Percentiles rank a stretch among this genome's conserved stretches.
These are phyloP conservation scores for Hofmannophila pseudospretella DNA, from an alignment of 2,888 invertebrate genomes.

Conservation along the genomic window DNA sequence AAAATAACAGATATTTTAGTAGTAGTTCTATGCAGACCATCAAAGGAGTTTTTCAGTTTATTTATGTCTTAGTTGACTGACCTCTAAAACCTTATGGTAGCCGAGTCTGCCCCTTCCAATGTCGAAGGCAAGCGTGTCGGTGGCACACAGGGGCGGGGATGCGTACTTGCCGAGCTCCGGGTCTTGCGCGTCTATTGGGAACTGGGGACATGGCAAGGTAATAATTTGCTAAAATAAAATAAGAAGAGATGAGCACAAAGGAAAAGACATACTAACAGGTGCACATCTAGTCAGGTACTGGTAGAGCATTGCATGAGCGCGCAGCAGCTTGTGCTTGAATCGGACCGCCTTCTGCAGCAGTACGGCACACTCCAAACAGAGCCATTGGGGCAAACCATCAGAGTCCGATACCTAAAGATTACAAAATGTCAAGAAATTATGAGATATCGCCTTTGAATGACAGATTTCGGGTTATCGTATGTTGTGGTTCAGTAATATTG, in stretches of 20 bases:
- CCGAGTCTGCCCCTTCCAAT: slow-evolving; percentile 26
- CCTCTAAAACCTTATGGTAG: slow-evolving; percentile 39
- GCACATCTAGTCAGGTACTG: slow-evolving; percentile 59
- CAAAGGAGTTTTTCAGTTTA: too few relatives aligned
- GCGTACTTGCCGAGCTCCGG: slow-evolving; percentile 45
- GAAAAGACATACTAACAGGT: slow-evolving; percentile 46
- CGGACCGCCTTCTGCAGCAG: slow-evolving; percentile 42
- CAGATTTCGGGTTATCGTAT: too few relatives aligned
- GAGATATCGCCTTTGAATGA: too few relatives aligned
- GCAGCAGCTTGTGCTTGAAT: slow-evolving; percentile 48
- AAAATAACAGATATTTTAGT: slow-evolving; percentile 8
- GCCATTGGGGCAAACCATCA: slow-evolving; percentile 53
- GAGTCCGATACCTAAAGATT: slow-evolving; percentile 42
- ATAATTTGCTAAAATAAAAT: too few relatives aligned
- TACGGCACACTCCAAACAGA: slow-evolving; percentile 49
- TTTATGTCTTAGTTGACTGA: too few relatives aligned
- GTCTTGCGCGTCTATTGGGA: slow-evolving; percentile 56
- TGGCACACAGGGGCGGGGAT: slow-evolving; percentile 29
- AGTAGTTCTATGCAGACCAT: too few relatives aligned
- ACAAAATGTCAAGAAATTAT: too few relatives aligned
- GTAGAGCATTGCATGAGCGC: slow-evolving; percentile 43
- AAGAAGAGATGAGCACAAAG: too few relatives aligned
- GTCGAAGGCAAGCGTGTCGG: slow-evolving; percentile 30
- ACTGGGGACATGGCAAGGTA: slow-evolving; percentile 21
- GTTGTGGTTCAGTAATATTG: too few relatives aligned